Conservation (phyloP, 2,888 invertebrate species). For the Agrotis clavis region DNA sequence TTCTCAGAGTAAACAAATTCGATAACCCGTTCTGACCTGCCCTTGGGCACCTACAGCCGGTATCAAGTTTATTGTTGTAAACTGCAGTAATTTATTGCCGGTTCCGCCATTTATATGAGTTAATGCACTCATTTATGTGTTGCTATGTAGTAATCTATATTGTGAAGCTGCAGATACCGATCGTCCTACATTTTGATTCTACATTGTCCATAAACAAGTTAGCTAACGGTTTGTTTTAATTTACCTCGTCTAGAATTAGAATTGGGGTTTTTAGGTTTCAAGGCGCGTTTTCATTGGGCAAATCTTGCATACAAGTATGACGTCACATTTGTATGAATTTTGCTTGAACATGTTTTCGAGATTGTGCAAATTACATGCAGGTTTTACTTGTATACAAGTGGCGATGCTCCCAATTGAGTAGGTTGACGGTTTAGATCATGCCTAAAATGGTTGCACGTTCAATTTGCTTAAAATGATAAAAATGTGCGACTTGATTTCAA, state of each 20-base stretch:
- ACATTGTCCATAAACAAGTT: constrained; percentile 21
- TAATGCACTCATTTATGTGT: constrained; percentile 66
- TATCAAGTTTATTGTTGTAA: constrained; percentile 66
- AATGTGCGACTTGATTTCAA: constrained; percentile 5
- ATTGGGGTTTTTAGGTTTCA: constrained; percentile 15
- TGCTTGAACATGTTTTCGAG: too few species aligned
- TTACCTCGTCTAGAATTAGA: background rate
- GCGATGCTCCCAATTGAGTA: too few species aligned
- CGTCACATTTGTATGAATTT: too few species aligned
- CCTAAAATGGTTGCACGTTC: too few species aligned
- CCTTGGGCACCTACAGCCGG: constrained; percentile 65
- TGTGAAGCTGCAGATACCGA: constrained; percentile 26
- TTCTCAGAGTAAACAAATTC: constrained; percentile 58
- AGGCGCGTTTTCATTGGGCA: too few species aligned
- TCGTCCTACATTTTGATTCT: constrained; percentile 36
- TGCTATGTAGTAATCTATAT: constrained; percentile 52
- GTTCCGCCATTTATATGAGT: constrained; percentile 72
- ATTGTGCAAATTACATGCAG: too few species aligned
- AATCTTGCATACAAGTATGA: too few species aligned
- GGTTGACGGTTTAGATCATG: too few species aligned
- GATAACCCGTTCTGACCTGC: constrained; percentile 75
- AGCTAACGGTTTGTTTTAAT: constrained; percentile 10
- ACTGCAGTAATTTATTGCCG: constrained; percentile 67
- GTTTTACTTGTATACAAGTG: too few species aligned
- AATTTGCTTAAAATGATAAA: too few species aligned